Conservation (phyloP, 2,888 invertebrate genomes). For the Chymomyza amoena region DNA sequence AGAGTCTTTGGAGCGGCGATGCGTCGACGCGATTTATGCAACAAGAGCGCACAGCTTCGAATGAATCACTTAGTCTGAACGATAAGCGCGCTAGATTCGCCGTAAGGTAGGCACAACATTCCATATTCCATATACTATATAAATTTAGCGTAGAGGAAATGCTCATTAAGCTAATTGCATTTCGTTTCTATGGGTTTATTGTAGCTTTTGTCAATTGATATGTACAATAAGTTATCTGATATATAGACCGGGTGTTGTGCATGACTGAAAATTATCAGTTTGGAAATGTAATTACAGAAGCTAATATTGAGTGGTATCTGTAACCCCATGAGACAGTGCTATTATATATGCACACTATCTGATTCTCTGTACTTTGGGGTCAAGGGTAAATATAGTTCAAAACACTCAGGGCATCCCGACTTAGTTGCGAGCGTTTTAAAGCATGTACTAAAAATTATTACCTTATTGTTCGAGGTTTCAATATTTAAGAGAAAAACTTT, state of each 20-base stretch:
- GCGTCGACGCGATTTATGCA: slow-evolving; percentile 42
- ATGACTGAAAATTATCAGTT: neutral
- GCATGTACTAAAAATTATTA: too few relatives aligned
- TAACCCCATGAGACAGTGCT: too few relatives aligned
- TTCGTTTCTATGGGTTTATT: neutral
- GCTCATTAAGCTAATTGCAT: slow-evolving; percentile 2
- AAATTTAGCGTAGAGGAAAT: slow-evolving; percentile 1
- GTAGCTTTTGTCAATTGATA: neutral
- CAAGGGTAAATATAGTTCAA: too few relatives aligned
- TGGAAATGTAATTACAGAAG: neutral
- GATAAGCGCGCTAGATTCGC: slow-evolving; percentile 47
- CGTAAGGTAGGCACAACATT: slow-evolving; percentile 47
- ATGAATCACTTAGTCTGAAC: slow-evolving; percentile 44
- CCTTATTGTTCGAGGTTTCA: too few relatives aligned
- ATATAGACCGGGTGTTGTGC: neutral
- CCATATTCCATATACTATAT: neutral
- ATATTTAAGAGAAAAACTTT: too few relatives aligned
- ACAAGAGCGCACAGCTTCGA: slow-evolving; percentile 45
- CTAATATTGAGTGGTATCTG: too few relatives aligned
- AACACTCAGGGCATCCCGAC: too few relatives aligned
- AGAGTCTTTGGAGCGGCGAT: slow-evolving; percentile 38
- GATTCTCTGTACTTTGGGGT: too few relatives aligned
- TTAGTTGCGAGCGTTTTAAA: too few relatives aligned
- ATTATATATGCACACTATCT: too few relatives aligned
- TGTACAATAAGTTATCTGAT: neutral